Percentiles rank a stretch among this genome's conserved stretches.
phyloP scores from a whole-genome alignment of 2,797 vertebrate genomes.

The Hypotaenidia philippensis region DNA sequence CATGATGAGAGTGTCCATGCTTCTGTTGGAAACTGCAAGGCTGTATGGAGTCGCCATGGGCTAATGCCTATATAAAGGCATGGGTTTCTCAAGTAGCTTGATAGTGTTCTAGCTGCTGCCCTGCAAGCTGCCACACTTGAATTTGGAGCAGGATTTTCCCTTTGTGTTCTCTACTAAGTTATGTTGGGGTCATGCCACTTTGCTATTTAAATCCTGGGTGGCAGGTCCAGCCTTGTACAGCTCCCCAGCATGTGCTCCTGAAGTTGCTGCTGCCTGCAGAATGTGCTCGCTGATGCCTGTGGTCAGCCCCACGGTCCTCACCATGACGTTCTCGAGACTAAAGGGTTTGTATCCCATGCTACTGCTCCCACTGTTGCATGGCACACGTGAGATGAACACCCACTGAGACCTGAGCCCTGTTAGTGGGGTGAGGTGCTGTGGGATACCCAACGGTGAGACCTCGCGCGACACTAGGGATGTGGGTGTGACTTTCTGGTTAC shows the following conservation, averaged over 20 bases:
- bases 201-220: neutral
- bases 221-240: rapidly evolving
- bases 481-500: neutral
- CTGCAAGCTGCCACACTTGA: rapidly evolving
- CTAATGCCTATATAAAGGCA: neutral
- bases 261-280: rapidly evolving
- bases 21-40: neutral
- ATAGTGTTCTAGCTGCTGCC: neutral
- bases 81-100: neutral
- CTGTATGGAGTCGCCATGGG: neutral
- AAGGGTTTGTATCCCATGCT: rapidly evolving
- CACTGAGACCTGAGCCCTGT: rapidly evolving
- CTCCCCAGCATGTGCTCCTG: neutral
- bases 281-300: rapidly evolving
- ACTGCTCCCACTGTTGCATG: rapidly evolving
- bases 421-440: rapidly evolving
- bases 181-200: rapidly evolving
- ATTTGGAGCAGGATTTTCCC: neutral
- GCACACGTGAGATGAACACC: rapidly evolving
- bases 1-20: neutral
- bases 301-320: rapidly evolving
- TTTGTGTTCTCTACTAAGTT: rapidly evolving
- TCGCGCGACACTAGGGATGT: neutral
- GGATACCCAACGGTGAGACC: rapidly evolving
- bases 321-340: rapidly evolving